Evolutionary conservation across 2,888 invertebrate genomes (phyloP).

Genomic region (Chrysolina oricalcia): DNA sequence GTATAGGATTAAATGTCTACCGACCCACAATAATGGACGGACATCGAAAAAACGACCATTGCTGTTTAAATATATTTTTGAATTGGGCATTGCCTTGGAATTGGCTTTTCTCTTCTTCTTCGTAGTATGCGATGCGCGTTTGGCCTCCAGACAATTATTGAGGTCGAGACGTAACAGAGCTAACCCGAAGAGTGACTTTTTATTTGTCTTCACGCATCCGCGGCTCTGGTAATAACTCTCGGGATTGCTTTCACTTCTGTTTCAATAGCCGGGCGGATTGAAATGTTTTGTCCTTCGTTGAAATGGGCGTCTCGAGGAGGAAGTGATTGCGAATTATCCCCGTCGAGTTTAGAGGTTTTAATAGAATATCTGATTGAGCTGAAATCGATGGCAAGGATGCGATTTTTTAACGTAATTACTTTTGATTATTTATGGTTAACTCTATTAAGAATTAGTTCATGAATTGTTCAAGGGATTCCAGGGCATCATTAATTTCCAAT

Average conservation of each 20-base stretch:
- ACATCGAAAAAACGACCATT: no score
- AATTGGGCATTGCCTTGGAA: background rate
- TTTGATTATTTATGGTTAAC: no score
- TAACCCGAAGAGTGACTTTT: conserved; percentile 6
- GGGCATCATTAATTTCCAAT: no score
- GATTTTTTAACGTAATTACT: no score
- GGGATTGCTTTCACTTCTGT: conserved; percentile 7
- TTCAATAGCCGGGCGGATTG: background rate
- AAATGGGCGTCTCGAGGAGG: background rate
- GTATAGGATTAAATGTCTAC: no score
- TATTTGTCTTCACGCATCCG: conserved; percentile 17
- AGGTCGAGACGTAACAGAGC: conserved; percentile 12
- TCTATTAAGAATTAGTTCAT: no score
- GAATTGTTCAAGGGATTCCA: no score
- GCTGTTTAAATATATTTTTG: background rate
- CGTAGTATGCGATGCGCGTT: background rate
- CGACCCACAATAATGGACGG: background rate
- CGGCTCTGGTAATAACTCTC: conserved; percentile 10
- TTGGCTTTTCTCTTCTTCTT: background rate
- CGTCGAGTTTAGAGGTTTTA: background rate
- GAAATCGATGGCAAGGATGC: background rate
- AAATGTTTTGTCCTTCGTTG: background rate
- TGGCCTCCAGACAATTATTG: conserved; percentile 19
- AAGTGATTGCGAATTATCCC: background rate
- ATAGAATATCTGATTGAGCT: background rate